Evolutionary conservation across 1,140 invertebrate species (phyloP).

Genomic region (Diplogasteroides magnus): DNA sequence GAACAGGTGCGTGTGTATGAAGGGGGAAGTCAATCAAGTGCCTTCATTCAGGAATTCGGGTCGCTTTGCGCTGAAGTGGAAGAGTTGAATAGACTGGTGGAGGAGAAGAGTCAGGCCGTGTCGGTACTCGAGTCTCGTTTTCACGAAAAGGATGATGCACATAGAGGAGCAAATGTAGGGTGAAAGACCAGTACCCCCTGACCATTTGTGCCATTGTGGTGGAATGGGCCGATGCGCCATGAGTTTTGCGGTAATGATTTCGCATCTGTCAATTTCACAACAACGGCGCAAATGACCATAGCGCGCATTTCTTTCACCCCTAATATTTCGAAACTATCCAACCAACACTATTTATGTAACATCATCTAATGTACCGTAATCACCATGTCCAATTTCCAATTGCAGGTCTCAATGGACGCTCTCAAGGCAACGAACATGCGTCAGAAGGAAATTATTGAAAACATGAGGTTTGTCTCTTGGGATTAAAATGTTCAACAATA

Average conservation of each 20-base stretch:
- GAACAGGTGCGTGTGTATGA: neutral
- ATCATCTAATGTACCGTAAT: too few species aligned
- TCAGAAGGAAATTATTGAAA: neutral
- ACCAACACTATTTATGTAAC: too few species aligned
- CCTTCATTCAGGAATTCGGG: neutral
- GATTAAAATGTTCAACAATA: too few species aligned
- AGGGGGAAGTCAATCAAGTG: too few species aligned
- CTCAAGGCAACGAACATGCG: neutral
- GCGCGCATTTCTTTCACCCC: too few species aligned
- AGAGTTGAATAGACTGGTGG: neutral
- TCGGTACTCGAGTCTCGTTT: neutral
- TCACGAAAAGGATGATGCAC: neutral
- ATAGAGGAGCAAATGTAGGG: neutral
- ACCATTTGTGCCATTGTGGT: neutral
- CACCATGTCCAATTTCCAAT: too few species aligned
- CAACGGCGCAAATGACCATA: too few species aligned
- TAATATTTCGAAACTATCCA: too few species aligned
- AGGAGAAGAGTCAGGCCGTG: neutral
- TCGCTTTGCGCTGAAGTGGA: neutral
- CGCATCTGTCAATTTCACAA: too few species aligned
- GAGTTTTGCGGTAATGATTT: too few species aligned
- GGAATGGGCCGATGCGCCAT: too few species aligned
- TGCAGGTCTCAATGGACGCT: neutral
- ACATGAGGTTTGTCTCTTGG: neutral
- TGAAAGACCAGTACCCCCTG: neutral